Base-by-base conservation (phyloP, 2,797 vertebrate species). In the Merluccius polli region DNA sequence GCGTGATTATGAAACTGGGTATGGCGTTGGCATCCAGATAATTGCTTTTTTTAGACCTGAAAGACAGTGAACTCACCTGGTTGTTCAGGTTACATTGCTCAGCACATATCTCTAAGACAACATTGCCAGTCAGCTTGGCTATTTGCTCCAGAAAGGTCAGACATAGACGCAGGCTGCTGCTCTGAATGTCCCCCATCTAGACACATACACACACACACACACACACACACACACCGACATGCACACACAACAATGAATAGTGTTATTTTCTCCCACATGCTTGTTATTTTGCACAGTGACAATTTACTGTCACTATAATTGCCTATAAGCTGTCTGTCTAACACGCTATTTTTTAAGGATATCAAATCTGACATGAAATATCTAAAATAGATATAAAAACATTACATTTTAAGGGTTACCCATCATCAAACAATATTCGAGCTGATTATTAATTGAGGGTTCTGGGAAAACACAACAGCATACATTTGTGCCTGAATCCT, bases 1-100 rank as follows among this genome's bases (percentile, higher is more conserved):
- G 48, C 69, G 68, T 74, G 78, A 87, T 86, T 82, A 78, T 65
- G 80, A 83, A 75, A 65, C 24, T 79, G 75, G 77, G 82, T 77
- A 73, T 76, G 76, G 52, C 68, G 38, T 82, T 33, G 81, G 52
- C 77, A 73, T 41, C 70, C 76, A 78, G 82, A 73, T 79, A 75
- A 76, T 68, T 75, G 73, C 74, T 77, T 79, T 73, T 76, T 71
- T 29, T 11, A 1, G 71, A 77, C 1, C 6, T 0, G 9, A 59
- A 73, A 59, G 13, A 27, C 7, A 30, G 36, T 29, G 71, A 71
- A 73, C 72, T 77, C 76, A 99, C 97, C 95, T 97, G 93, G 75
- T 98, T 94, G 0, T 93, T 94, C 74, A 98, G 93, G 75, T 95
- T 96, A 81, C 93, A 87, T 87, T 98, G 96, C 83, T 98, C 97